These are phyloP conservation scores for Luffia ferchaultella DNA, from an alignment of 2,888 invertebrate genomes.

Conservation along the genomic window DNA sequence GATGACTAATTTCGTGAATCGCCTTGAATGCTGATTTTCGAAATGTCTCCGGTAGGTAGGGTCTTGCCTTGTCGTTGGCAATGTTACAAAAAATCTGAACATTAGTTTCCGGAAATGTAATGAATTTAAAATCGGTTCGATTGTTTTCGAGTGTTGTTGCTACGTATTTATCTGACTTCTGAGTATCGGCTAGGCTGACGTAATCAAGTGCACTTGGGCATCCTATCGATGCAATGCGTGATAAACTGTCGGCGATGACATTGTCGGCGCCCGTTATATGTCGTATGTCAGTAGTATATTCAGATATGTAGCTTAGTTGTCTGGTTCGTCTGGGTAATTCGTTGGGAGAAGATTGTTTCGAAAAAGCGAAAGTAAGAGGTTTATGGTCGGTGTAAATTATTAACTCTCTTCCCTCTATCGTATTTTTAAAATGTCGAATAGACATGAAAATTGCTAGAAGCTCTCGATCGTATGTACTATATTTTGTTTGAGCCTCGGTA, in stretches of 20 bases:
- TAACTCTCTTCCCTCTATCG: conserved; percentile 17
- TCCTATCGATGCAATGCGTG: background rate
- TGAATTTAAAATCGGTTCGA: background rate
- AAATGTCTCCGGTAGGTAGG: background rate
- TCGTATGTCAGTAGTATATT: conserved; percentile 3
- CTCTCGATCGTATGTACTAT: conserved; percentile 19
- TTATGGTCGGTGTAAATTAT: too few species aligned
- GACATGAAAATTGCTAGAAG: conserved; percentile 15
- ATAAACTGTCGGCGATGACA: conserved; percentile 1
- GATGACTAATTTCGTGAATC: conserved; percentile 4
- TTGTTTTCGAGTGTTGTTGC: background rate
- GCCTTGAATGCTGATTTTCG: background rate
- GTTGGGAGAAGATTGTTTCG: too few species aligned
- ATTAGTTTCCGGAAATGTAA: background rate
- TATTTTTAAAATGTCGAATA: conserved; percentile 13
- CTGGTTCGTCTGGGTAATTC: conserved; percentile 8
- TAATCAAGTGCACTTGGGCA: conserved; percentile 1
- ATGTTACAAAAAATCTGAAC: background rate
- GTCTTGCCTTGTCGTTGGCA: background rate
- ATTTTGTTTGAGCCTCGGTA: conserved; percentile 22
- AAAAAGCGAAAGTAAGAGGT: too few species aligned
- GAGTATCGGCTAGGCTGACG: conserved; percentile 2
- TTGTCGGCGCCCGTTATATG: conserved; percentile 2
- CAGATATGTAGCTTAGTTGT: background rate
- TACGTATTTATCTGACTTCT: background rate